Evolutionary conservation across 2,888 invertebrate genomes (phyloP).

Genomic region (Heliothis peltigera): DNA sequence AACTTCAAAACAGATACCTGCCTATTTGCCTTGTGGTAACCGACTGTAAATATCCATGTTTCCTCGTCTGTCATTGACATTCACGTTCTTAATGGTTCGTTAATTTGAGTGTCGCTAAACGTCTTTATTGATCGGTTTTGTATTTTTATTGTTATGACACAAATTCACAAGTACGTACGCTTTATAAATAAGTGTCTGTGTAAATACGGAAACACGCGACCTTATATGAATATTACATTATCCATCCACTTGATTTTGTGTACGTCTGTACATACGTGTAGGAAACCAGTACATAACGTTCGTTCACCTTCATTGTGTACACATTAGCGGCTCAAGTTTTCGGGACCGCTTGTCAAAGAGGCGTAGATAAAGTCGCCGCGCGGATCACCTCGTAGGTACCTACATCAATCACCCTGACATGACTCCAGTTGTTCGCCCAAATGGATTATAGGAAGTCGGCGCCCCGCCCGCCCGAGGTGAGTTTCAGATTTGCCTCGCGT

Average conservation of each 20-base stretch:
- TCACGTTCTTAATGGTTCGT: slow-evolving; percentile 78
- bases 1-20: slow-evolving; percentile 67
- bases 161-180: slow-evolving; percentile 41
- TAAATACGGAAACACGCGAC: slow-evolving; percentile 4
- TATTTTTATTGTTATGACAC: slow-evolving; percentile 67
- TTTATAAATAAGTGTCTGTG: slow-evolving; percentile 23
- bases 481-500: slow-evolving; percentile 83
- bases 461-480: slow-evolving; percentile 78
- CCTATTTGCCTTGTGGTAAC: slow-evolving; percentile 66
- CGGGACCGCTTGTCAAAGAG: slow-evolving; percentile 75
- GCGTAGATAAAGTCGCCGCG: slow-evolving; percentile 83
- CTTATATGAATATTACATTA: slow-evolving; percentile 11
- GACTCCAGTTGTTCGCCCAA: slow-evolving; percentile 87
- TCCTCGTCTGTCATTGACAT: slow-evolving; percentile 74
- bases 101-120: slow-evolving; percentile 75
- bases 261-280: neutral
- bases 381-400: slow-evolving; percentile 78
- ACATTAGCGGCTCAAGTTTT: slow-evolving; percentile 76
- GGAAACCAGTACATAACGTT: slow-evolving; percentile 30
- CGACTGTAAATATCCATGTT: slow-evolving; percentile 72
- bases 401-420: slow-evolving; percentile 88
- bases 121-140: slow-evolving; percentile 68
- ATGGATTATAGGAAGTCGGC: slow-evolving; percentile 88
- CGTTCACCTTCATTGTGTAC: slow-evolving; percentile 66
- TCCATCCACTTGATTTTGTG: slow-evolving; percentile 4